These are phyloP conservation scores for Zeuzera pyrina DNA, from an alignment of 2,888 invertebrate species.

Conservation along the genomic window DNA sequence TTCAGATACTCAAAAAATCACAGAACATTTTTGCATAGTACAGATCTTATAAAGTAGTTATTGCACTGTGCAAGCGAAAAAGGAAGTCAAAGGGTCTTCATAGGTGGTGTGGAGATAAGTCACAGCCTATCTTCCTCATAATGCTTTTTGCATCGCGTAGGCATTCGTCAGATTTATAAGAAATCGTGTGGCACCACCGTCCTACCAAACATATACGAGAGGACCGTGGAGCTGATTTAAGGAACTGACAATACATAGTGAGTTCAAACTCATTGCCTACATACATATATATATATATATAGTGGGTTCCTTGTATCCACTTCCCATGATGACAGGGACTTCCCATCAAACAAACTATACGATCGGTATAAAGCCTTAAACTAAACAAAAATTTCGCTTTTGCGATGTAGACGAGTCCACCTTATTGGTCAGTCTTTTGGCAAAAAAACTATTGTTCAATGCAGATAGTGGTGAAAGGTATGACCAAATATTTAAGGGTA, in stretches of 20 bases:
- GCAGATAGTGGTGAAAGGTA: not conserved
- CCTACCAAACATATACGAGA: too few species aligned
- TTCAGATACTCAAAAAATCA: too few species aligned
- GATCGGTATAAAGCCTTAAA: not conserved
- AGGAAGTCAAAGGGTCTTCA: slow-evolving; percentile 3
- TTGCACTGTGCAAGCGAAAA: not conserved
- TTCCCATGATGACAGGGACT: slow-evolving; percentile 3
- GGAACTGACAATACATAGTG: too few species aligned
- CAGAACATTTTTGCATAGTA: too few species aligned
- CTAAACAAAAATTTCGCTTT: not conserved
- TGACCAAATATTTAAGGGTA: too few species aligned
- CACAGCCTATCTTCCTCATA: too few species aligned
- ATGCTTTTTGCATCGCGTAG: too few species aligned
- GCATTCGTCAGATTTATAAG: too few species aligned
- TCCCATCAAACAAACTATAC: not conserved
- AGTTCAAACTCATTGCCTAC: not conserved
- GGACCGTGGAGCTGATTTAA: too few species aligned
- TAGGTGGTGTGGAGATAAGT: not conserved
- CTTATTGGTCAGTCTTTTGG: not conserved
- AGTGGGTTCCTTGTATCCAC: not conserved
- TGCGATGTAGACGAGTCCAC: slow-evolving; percentile 2
- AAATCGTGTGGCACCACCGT: too few species aligned
- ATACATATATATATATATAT: not conserved
- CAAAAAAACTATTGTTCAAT: not conserved
- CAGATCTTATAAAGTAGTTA: not conserved